A percentile compares a stretch with the other conserved stretches of the same genome.
phyloP scores from a whole-genome alignment of 2,888 invertebrate genomes.

The Melanostoma mellinum region DNA sequence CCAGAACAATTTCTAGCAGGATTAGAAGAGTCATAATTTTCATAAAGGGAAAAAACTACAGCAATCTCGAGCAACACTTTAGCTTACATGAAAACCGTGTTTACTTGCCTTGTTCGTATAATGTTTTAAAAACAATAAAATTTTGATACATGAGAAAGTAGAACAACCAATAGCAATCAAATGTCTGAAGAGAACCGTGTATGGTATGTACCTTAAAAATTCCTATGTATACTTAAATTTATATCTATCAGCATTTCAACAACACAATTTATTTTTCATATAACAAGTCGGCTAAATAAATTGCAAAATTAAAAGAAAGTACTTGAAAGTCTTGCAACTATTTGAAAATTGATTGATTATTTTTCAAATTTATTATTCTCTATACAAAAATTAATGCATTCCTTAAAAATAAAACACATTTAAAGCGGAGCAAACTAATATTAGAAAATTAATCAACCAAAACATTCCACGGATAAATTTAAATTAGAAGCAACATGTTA shows the following conservation, averaged over 20 bases:
- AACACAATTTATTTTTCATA: slow-evolving; percentile 8
- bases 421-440: slow-evolving; percentile 1
- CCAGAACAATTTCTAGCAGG: too few relatives aligned
- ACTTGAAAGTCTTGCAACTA: slow-evolving; percentile 70
- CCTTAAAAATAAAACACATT: not conserved
- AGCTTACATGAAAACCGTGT: too few relatives aligned
- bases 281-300: slow-evolving; percentile 37
- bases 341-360: slow-evolving; percentile 21
- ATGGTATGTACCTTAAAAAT: slow-evolving; percentile 22
- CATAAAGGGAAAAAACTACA: too few relatives aligned
- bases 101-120: not conserved
- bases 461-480: too few relatives aligned
- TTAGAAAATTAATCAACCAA: slow-evolving; percentile 1
- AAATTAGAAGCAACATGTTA: too few relatives aligned
- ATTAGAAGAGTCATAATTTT: too few relatives aligned
- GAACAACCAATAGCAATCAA: slow-evolving; percentile 64
- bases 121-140: not conserved
- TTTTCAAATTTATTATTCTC: not conserved
- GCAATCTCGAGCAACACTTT: too few relatives aligned
- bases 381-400: not conserved
- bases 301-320: slow-evolving; percentile 40
- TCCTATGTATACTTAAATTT: slow-evolving; percentile 1
- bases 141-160: not conserved
- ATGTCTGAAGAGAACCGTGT: slow-evolving; percentile 20
- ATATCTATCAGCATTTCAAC: slow-evolving; percentile 8